phyloP scores from a whole-genome alignment of 2,797 vertebrate genomes.

The Helostoma temminkii region DNA sequence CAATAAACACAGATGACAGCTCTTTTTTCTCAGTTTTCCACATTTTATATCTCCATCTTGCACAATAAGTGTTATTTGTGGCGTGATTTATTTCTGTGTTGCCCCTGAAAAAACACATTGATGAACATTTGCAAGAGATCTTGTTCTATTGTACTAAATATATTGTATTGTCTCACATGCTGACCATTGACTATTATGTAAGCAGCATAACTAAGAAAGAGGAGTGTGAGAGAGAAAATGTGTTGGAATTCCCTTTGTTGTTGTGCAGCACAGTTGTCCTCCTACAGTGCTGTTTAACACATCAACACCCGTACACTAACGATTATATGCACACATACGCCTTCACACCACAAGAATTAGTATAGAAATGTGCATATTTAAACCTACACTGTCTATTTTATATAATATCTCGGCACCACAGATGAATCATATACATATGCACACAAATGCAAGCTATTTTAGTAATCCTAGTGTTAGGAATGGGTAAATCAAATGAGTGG shows the following conservation, averaged over 20 bases:
- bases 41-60: constrained; percentile 24
- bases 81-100: too few species aligned
- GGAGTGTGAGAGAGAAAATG: neutral
- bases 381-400: neutral
- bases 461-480: too few species aligned
- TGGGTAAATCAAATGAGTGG: constrained; percentile 5
- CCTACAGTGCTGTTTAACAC: neutral
- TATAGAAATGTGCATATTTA: neutral
- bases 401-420: neutral
- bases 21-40: constrained; percentile 15
- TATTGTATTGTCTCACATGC: neutral
- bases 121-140: constrained; percentile 2
- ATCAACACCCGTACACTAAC: neutral
- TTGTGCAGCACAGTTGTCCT: neutral
- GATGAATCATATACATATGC: neutral
- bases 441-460: neutral
- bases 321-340: neutral
- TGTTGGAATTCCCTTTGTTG: neutral
- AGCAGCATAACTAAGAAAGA: neutral
- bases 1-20: constrained; percentile 21
- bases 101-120: neutral
- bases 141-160: too few species aligned
- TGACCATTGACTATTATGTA: neutral
- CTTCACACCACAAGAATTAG: constrained; percentile 1
- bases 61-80: too few species aligned